These are phyloP conservation scores for Brachypterus glaber DNA, from an alignment of 2,888 invertebrate genomes.

Conservation along the genomic window DNA sequence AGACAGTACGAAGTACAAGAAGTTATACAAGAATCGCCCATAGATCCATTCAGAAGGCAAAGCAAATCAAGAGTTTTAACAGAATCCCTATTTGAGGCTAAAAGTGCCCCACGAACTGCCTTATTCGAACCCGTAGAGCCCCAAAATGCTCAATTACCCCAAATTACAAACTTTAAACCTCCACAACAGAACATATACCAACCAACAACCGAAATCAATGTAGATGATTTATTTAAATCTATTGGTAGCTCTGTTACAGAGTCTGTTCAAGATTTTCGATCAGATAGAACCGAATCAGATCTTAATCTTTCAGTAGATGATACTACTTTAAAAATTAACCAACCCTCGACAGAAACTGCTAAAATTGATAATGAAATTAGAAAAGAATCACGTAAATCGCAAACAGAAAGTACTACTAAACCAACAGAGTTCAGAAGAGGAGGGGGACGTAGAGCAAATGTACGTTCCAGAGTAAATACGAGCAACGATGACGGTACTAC, in stretches of 20 bases:
- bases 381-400: constrained; percentile 12
- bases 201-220: constrained; percentile 6
- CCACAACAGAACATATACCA: no score
- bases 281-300: not conserved
- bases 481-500: constrained; percentile 11
- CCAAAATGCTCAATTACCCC: no score
- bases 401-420: constrained; percentile 18
- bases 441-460: constrained; percentile 14
- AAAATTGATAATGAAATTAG: constrained; percentile 12
- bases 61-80: constrained; percentile 32
- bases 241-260: constrained; percentile 12
- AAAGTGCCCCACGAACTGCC: constrained; percentile 20
- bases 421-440: constrained; percentile 12
- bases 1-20: constrained; percentile 36
- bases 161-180: no score
- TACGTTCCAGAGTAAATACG: constrained; percentile 8
- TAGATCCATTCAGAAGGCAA: constrained; percentile 25
- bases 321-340: not conserved
- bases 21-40: constrained; percentile 34
- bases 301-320: not conserved
- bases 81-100: constrained; percentile 32
- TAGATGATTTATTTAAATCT: constrained; percentile 17
- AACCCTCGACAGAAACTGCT: constrained; percentile 1
- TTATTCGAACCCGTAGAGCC: constrained; percentile 12
- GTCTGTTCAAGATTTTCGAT: constrained; percentile 3